phyloP scores from a whole-genome alignment of 2,113 vertebrate species.

The Anthoscopus minutus region DNA sequence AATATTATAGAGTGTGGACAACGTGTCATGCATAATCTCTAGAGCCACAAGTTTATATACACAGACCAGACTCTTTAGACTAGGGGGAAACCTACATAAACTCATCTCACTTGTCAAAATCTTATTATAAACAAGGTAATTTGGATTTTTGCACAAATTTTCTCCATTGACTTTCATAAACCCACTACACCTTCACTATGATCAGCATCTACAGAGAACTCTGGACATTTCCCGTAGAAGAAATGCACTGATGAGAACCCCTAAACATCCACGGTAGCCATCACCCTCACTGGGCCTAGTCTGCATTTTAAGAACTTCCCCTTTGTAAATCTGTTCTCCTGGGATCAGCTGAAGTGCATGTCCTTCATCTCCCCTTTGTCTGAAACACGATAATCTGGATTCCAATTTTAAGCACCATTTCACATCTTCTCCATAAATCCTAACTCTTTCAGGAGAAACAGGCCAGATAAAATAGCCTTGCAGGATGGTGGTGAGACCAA shows the following conservation, averaged over 20 bases:
- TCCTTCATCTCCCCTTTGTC: not conserved
- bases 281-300: not conserved
- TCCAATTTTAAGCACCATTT: not conserved
- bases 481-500: not conserved
- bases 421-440: not conserved
- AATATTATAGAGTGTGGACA: not conserved
- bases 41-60: not conserved
- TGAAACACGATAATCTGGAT: not conserved
- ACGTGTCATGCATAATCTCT: rapidly evolving
- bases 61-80: not conserved
- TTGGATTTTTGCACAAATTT: not conserved
- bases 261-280: not conserved
- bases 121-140: not conserved
- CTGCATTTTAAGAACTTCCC: not conserved
- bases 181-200: not conserved
- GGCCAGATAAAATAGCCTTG: not conserved
- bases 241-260: not conserved
- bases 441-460: not conserved
- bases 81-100: not conserved
- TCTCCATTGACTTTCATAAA: not conserved
- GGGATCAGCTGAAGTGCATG: not conserved
- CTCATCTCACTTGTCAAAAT: not conserved
- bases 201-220: not conserved
- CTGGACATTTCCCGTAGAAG: not conserved
- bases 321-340: not conserved